Evolutionary conservation across 2,113 vertebrate species (phyloP), one percentile per base, ranked within the genome.

Genomic region (Hippoglossus stenolepis): DNA sequence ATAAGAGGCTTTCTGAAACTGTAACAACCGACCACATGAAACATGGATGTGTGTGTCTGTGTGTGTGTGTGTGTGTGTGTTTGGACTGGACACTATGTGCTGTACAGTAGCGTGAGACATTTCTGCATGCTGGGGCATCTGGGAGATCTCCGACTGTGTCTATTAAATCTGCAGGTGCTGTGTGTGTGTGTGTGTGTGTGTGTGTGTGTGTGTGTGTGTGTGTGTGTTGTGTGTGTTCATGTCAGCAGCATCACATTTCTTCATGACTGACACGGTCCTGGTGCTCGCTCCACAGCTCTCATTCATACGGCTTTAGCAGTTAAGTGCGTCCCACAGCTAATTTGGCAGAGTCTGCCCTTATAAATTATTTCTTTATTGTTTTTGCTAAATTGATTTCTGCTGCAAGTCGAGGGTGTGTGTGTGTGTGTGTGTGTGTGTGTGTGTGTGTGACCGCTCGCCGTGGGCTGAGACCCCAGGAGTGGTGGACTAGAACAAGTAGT

Each of bases 311-410:
- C 75, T 79, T 21, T 73, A 78, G 89, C 84, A 83, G 86, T 86
- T 89, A 92, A 91, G 89, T 88, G 86, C 74, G 23, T 87, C 90
- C 89, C 91, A 85, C 74, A 86, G 89, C 90, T 93, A 85, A 92
- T 91, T 92, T 92, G 90, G 87, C 87, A 86, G 65, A 80, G 83
- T 83, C 80, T 86, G 85, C 65, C 75, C 68, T 90, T 84, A 92
- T 93, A 80, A 95, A 94, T 94, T 73, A 92, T 93, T 93, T 85
- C 87, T 90, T 78, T 70, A 93, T 93, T 93, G 87, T 92, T 94
- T 93, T 93, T 90, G 90, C 89, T 91, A 85, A 92, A 92, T 93
- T 91, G 86, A 90, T 89, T 91, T 87, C 84, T 84, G 83, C 73
- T 72, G 80, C 76, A 75, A 70, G 66, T 53, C 47, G 15, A 49